Evolutionary conservation across 1,140 invertebrate species (phyloP).

Genomic region (Zaprionus kolodkinae): DNA sequence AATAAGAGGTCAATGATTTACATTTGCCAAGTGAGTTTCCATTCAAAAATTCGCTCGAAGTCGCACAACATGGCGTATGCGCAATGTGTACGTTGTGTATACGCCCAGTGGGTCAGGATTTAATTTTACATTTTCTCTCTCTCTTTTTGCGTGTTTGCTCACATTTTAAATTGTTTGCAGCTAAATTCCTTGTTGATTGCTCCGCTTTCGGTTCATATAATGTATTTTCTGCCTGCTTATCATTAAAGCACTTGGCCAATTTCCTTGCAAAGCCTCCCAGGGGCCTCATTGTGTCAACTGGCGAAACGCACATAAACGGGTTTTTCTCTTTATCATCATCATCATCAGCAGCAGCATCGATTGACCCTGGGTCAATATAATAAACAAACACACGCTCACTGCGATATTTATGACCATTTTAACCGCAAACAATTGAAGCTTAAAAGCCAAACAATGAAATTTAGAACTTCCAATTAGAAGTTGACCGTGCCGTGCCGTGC

Average conservation of each 20-base stretch:
- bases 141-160: not conserved
- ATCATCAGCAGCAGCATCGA: conserved; percentile 52
- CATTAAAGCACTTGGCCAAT: conserved; percentile 45
- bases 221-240: conserved; percentile 42
- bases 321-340: conserved; percentile 1
- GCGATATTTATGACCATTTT: conserved; percentile 75
- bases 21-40: conserved; percentile 60
- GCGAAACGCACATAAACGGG: conserved; percentile 35
- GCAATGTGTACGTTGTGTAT: conserved; percentile 21
- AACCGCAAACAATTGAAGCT: conserved; percentile 80
- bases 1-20: conserved; percentile 81
- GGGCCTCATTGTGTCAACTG: conserved; percentile 50
- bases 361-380: conserved; percentile 41
- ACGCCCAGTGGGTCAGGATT: not conserved
- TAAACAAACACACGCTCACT: conserved; percentile 50
- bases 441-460: conserved; percentile 81
- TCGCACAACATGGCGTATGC: conserved; percentile 23
- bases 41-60: not conserved
- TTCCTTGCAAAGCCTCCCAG: conserved; percentile 33
- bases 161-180: not conserved
- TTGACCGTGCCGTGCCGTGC: conserved; percentile 31
- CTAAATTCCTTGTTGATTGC: not conserved
- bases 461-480: conserved; percentile 81
- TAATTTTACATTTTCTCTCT: not conserved
- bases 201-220: conserved; percentile 15